phyloP scores from a whole-genome alignment of 1,140 invertebrate species.

The Manduca sexta region DNA sequence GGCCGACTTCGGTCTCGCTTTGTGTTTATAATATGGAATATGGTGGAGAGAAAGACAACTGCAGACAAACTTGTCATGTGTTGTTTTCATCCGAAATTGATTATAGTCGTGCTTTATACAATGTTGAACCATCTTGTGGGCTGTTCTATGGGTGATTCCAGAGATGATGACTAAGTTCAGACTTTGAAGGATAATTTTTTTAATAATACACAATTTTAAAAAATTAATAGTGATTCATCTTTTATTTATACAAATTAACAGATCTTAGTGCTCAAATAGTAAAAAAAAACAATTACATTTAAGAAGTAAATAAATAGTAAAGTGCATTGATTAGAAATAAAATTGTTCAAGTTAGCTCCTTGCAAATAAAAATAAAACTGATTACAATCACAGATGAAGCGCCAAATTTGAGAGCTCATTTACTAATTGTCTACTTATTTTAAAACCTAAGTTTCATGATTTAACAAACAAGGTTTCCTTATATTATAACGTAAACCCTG shows the following conservation, averaged over 20 bases:
- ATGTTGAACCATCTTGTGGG: too few relatives aligned
- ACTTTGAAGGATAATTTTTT: too few relatives aligned
- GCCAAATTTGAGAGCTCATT: constrained; percentile 56
- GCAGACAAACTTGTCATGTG: too few relatives aligned
- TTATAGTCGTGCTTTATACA: too few relatives aligned
- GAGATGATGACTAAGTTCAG: too few relatives aligned
- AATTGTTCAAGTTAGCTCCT: constrained; percentile 56
- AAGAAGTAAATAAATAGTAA: constrained; percentile 64
- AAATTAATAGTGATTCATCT: constrained; percentile 37
- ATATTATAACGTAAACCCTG: constrained; percentile 8
- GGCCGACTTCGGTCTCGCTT: too few relatives aligned
- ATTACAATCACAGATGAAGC: constrained; percentile 65
- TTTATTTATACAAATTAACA: constrained; percentile 66
- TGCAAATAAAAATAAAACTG: constrained; percentile 49
- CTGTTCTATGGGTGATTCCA: too few relatives aligned
- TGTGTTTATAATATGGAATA: too few relatives aligned
- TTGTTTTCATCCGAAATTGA: too few relatives aligned
- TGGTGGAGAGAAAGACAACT: too few relatives aligned
- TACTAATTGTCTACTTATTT: constrained; percentile 20
- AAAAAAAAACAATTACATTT: constrained; percentile 59
- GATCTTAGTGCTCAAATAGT: constrained; percentile 67
- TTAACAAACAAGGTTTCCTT: constrained; percentile 9
- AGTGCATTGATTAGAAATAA: constrained; percentile 58
- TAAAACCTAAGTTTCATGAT: constrained; percentile 16
- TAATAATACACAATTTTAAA: constrained; percentile 19